These are phyloP conservation scores for Sphecodes monilicornis DNA, from an alignment of 2,888 invertebrate genomes.

Conservation along the genomic window DNA sequence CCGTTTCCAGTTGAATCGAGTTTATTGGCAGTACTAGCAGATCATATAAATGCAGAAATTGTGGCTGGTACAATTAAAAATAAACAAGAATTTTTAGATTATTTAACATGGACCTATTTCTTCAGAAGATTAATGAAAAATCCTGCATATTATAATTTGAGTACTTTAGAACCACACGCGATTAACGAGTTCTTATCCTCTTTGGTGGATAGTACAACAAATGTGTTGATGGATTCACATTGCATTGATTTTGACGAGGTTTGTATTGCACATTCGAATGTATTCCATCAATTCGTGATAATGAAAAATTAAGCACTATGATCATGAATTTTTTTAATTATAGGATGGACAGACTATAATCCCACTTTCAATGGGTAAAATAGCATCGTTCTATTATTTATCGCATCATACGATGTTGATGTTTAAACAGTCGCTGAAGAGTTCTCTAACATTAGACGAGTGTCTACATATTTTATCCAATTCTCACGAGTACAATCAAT, in stretches of 20 bases:
- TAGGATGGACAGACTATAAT: slow-evolving; percentile 76
- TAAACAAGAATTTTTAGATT: slow-evolving; percentile 97
- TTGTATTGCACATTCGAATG: slow-evolving; percentile 53
- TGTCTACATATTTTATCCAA: slow-evolving; percentile 92
- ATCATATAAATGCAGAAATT: slow-evolving; percentile 98
- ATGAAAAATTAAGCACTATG: neutral
- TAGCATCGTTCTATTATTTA: slow-evolving; percentile 98
- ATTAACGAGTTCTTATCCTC: slow-evolving; percentile 92
- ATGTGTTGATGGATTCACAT: slow-evolving; percentile 89
- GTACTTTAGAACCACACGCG: slow-evolving; percentile 88
- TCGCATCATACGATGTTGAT: slow-evolving; percentile 95
- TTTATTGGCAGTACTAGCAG: slow-evolving; percentile 94
- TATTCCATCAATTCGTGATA: slow-evolving; percentile 1
- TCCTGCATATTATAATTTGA: slow-evolving; percentile 95
- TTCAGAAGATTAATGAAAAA: slow-evolving; percentile 96
- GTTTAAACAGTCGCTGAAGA: slow-evolving; percentile 89
- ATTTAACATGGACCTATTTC: slow-evolving; percentile 99
- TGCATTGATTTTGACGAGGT: slow-evolving; percentile 93
- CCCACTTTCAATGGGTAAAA: slow-evolving; percentile 91
- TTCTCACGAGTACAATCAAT: slow-evolving; percentile 94
- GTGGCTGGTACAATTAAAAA: slow-evolving; percentile 97
- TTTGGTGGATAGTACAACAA: slow-evolving; percentile 92
- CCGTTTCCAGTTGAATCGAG: slow-evolving; percentile 99
- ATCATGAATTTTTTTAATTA: slow-evolving; percentile 22
- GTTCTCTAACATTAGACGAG: slow-evolving; percentile 89